Base-by-base conservation (phyloP, 2,888 invertebrate genomes). In the Frankliniella fusca region DNA sequence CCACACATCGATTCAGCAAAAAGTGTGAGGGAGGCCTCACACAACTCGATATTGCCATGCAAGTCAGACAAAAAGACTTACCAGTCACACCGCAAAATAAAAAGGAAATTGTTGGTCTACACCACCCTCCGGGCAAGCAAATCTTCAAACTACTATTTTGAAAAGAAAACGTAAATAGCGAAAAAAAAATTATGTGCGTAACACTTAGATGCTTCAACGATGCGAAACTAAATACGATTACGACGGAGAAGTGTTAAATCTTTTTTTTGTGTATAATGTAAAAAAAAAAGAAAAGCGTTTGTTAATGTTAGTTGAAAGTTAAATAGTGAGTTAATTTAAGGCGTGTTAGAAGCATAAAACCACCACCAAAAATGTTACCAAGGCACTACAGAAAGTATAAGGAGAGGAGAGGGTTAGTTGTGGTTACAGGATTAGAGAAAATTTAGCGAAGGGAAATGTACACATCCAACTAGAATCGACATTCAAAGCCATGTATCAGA, bases 401-500 rank as follows among this genome's bases (percentile, higher is more conserved):
- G 11, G 12, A 76, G 12, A 27, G 70, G 23, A 23, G 12, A 12
- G 27, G 23, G 27, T 27, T 27, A 70, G 11, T 70, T 0, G 7
- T 12, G 54, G 54, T 38, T 3, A 38, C 38, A 38, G 38, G 38
- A 38, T 3, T 38, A 38, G 38, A 38, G 15, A 20, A 54, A 54
- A 54, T n/a, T n/a, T 20, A 54, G 15, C 54, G 7, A 54, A 54
- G 18, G 15, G 15, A 54, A 54, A 20, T 54, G 15, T 54, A 76
- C n/a, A 23, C 70, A 76, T 23, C 23, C 70, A 76, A 76, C 23
- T 23, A 12, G 27, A 7, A 27, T 1, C 0, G 27, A 27, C 12
- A 65, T 83, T 83, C 83, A 82, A 82, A 83, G 83, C 83, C 83
- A 83, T 65, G 81, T 27, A 81, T 28, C 65, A 81, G 49, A 70